Evolutionary conservation across 2,888 invertebrate species (phyloP), one percentile per base, ranked within the genome.

Genomic region (Chorisops tibialis): DNA sequence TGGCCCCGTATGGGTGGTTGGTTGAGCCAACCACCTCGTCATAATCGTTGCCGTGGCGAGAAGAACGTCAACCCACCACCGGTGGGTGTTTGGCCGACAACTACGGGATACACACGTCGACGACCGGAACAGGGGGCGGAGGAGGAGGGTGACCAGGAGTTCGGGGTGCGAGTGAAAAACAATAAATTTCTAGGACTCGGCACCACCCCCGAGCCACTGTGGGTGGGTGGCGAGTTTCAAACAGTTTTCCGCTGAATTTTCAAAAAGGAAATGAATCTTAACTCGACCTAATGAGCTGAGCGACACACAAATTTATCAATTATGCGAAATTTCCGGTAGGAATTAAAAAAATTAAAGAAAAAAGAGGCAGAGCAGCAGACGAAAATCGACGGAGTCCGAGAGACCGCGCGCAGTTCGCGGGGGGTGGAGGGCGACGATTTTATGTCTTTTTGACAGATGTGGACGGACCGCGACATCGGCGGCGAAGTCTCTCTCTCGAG

Each of bases 371-470:
- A 14, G 16, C 30, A 16, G 14, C 16, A 14, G 24, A 4, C 6
- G 16, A 6, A 21, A 22, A 14, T 48, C 6, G n/a, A n/a, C n/a
- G n/a, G 48, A 48, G 41, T 41, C 14, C 9, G 9, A n/a, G 9
- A 12, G 12, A 24, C 24, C 22, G 16, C 24, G 30, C 30, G 30
- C 48, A 24, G 51, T n/a, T 7, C 19, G 35, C 37, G 4, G 48
- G 24, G 48, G 21, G 50, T 35, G 24, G 18, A 35, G 35, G 50
- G 35, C 30, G 3, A 35, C n/a, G 14, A 18, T 21, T 39, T 19
- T 18, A 38, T 39, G 39, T 12, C 38, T n/a, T 48, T 52, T 52
- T 52, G 51, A 52, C 51, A 52, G 51, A 52, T n/a, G n/a, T 52
- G 51, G 39, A 18, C 38, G 21, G 38, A 38, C 12, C 18, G n/a